A percentile compares a stretch with the other conserved stretches of the same genome.
Conservation (phyloP, 2,797 vertebrate genomes). For the Poliocrania exsul region DNA sequence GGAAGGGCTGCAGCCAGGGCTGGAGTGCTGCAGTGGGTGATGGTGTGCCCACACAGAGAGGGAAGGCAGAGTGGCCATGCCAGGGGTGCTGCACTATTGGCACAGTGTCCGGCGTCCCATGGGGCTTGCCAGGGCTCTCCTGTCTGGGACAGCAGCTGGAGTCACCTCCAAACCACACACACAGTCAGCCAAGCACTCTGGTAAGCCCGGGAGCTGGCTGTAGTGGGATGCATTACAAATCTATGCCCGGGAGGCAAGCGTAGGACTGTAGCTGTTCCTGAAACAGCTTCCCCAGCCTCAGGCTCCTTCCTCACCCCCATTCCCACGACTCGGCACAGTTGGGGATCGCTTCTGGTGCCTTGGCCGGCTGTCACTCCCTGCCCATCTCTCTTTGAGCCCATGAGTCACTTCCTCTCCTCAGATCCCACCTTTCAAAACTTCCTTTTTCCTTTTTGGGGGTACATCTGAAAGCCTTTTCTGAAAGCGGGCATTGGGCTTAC, state of each 20-base stretch:
- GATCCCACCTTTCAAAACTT: conserved; percentile 70
- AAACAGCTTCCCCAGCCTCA: neutral
- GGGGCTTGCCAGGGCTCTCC: accelerated
- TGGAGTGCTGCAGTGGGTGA: accelerated
- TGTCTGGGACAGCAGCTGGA: neutral
- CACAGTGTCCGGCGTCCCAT: accelerated
- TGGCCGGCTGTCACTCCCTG: neutral
- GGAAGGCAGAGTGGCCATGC: neutral
- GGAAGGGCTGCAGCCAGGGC: neutral
- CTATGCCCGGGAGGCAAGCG: accelerated
- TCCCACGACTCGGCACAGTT: conserved; percentile 51
- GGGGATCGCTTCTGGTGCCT: conserved; percentile 9
- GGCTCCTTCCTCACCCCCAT: conserved; percentile 38
- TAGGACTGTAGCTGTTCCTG: neutral
- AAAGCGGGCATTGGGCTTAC: neutral
- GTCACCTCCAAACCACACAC: neutral
- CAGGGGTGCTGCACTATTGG: accelerated
- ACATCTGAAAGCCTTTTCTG: neutral
- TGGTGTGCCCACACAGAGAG: neutral
- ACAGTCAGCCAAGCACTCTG: accelerated
- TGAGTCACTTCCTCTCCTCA: conserved; percentile 61
- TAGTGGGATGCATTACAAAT: neutral
- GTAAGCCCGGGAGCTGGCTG: neutral
- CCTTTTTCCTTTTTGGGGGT: conserved; percentile 41
- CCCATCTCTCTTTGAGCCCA: conserved; percentile 45